Conservation (phyloP, 2,888 invertebrate genomes). For the Eucera pruinosa region DNA sequence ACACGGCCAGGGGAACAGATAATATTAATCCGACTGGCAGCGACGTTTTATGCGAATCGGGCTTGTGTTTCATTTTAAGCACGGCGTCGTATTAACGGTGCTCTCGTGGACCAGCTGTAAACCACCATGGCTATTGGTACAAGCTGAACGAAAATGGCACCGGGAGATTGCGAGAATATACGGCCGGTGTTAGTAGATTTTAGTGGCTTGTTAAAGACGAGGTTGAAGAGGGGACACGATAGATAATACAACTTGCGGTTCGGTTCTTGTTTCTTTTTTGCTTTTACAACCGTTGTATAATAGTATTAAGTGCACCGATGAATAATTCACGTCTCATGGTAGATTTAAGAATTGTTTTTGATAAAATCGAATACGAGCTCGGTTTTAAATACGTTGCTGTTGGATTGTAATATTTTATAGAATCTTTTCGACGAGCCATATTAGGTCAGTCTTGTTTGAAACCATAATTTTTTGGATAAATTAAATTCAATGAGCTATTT, state of each 20-base stretch:
- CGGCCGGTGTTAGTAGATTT: conserved; percentile 5
- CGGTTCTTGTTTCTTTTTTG: not conserved
- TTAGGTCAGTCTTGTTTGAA: too few species aligned
- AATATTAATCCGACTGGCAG: conserved; percentile 46
- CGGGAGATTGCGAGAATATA: conserved; percentile 33
- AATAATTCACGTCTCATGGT: too few species aligned
- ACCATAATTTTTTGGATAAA: too few species aligned
- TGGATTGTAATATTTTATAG: too few species aligned
- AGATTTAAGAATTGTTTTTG: too few species aligned
- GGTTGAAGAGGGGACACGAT: not conserved
- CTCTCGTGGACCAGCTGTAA: conserved; percentile 19
- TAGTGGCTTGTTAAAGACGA: conserved; percentile 8
- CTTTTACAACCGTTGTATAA: too few species aligned
- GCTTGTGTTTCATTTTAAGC: conserved; percentile 44
- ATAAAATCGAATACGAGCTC: too few species aligned
- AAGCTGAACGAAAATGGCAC: conserved; percentile 43
- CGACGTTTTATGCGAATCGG: conserved; percentile 36
- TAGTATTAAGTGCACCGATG: too few species aligned
- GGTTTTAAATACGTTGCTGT: too few species aligned
- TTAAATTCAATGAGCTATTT: too few species aligned
- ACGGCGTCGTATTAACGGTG: conserved; percentile 20
- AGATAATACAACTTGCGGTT: not conserved
- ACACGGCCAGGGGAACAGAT: conserved; percentile 9
- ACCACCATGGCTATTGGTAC: conserved; percentile 25
- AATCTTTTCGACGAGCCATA: too few species aligned